Evolutionary conservation across 2,888 invertebrate species (phyloP), one percentile per base, ranked within the genome.

Genomic region (Dugesia japonica): DNA sequence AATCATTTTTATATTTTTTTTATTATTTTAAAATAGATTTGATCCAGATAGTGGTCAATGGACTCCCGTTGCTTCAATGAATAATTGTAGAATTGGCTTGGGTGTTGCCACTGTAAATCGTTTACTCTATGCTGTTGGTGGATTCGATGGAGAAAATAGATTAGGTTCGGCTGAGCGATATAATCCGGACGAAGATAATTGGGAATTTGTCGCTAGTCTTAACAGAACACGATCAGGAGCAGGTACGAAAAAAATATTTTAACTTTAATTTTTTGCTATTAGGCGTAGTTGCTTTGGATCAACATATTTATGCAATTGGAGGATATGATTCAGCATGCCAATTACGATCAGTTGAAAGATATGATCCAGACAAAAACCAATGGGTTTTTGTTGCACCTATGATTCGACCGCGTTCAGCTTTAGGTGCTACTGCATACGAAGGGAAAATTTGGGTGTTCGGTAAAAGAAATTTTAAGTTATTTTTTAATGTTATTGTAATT

Each of bases 241-340:
- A 78, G 92, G 91, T 90, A 75, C 1, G 75, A 23, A 20, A 1
- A 72, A 28, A 9, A 23, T 71, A 31, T 72, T 1, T 72, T 26
- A 72, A 72, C 23, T 72, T 7, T 17, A 72, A 31, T n/a, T 72
- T 72, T 1, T 33, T 72, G 28, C 71, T 77, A 80, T n/a, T 81
- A 84, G 85, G 92, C 77, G 91, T 92, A 56, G 90, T 90, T 1
- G 90, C 90, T 17, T 87, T 92, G 81, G 90, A 90, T 81, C 91
- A 92, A 82, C 90, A 88, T 83, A 90, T 94, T 80, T 94, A 91
- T 85, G 92, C 92, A n/a, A 90, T 93, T 78, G 94, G 94, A 74
- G 94, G 94, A n/a, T 93, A 92, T 85, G 92, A 93, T 86, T 92
- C 92, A 15, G 86, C 87, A 72, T 88, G 88, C 78, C 93, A 93